These are phyloP conservation scores for Euphydryas editha DNA, from an alignment of 2,888 invertebrate species.

Conservation along the genomic window DNA sequence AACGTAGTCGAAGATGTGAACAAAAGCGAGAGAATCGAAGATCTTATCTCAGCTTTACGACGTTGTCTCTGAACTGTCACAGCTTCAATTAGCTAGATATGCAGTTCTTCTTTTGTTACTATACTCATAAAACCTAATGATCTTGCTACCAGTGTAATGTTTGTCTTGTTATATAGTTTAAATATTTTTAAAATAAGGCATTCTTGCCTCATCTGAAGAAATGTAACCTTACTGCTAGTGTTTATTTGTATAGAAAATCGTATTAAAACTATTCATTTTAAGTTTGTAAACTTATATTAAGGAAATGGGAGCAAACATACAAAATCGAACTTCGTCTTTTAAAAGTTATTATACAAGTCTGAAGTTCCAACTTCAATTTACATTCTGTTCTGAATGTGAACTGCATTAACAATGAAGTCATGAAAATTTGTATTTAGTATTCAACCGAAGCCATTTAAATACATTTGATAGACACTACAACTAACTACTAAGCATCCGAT, in stretches of 20 bases:
- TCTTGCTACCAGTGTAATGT: neutral
- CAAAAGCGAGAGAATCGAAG: neutral
- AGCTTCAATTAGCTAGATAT: constrained; percentile 20
- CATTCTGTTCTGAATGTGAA: neutral
- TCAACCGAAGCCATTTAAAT: neutral
- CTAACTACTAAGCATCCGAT: neutral
- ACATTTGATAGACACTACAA: constrained; percentile 1
- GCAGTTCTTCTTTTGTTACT: neutral
- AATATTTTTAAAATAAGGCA: neutral
- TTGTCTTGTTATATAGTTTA: neutral
- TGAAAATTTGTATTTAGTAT: constrained; percentile 3
- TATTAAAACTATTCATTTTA: neutral
- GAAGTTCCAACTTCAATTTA: neutral
- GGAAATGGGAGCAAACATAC: neutral
- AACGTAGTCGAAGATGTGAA: neutral
- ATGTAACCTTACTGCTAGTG: no score
- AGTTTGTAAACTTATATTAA: neutral
- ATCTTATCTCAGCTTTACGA: constrained; percentile 4
- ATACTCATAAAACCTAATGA: constrained; percentile 7
- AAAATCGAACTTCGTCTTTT: neutral
- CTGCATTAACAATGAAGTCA: constrained; percentile 6
- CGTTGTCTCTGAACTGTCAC: constrained; percentile 3
- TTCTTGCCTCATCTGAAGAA: neutral
- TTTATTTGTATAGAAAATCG: no score
- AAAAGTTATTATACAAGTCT: neutral